Evolutionary conservation across 2,797 vertebrate genomes (phyloP), one percentile per base, ranked within the genome.

Genomic region (Eleutherodactylus coqui): DNA sequence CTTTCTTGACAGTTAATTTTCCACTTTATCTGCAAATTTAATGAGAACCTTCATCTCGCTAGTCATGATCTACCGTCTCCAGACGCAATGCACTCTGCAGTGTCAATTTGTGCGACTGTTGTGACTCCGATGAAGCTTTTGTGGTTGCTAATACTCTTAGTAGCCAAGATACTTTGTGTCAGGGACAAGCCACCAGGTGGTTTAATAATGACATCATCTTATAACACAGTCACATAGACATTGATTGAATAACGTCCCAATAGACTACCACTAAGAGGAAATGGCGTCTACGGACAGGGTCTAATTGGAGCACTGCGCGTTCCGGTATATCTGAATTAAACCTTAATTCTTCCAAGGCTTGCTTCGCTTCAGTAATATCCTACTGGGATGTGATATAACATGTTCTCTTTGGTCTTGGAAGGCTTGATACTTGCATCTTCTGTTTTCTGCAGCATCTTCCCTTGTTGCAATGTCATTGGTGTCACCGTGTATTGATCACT

Each of bases 161-260:
- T 27, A 75, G 43, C 85, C 32, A 24, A 75, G 85, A 72, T 34
- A 76, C 49, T 64, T 16, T 43, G 79, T 77, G 55, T 75, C 70
- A 29, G 38, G 70, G 34, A 75, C 70, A 76, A 86, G 72, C 77
- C 72, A 82, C 60, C 36, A 45, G 60, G 47, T 75, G 64, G 36
- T 73, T 75, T 81, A 80, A 82, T 82, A 86, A 86, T 82, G 11
- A 69, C 82, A 86, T 80, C 84, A 75, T 86, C 79, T 24, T 82
- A 86, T 77, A 82, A 82, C 67, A 60, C 58, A 75, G 70, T 82
- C 85, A 82, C 79, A 86, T 47, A 76, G 79, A 67, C 58, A 82
- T 82, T 82, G 85, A 86, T 86, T 86, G 55, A 82, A 82, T 81
- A 86, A 75, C 45, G 75, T 81, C 78, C 69, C 78, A 64, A 76